A percentile compares a stretch with the other conserved stretches of the same genome.
These are phyloP conservation scores for Tenthredo amoena DNA, from an alignment of 2,888 invertebrate species.

Conservation along the genomic window DNA sequence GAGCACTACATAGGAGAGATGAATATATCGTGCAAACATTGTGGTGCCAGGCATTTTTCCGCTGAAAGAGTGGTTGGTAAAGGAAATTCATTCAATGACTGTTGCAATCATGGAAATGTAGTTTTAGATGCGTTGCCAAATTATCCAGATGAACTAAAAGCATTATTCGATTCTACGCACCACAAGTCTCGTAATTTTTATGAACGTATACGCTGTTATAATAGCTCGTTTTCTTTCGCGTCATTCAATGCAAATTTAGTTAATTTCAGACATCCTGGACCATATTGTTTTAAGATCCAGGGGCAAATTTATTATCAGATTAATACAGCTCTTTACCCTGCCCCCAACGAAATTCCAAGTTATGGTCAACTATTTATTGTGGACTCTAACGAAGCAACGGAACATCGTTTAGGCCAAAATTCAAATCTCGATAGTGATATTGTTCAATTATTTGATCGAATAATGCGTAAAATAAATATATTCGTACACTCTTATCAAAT, in stretches of 20 bases:
- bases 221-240: conserved; percentile 53
- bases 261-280: conserved; percentile 19
- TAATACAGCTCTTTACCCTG: conserved; percentile 56
- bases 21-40: conserved; percentile 47
- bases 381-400: conserved; percentile 57
- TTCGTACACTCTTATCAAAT: conserved; percentile 59
- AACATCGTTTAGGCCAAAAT: conserved; percentile 51
- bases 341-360: conserved; percentile 54
- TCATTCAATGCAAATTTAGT: conserved; percentile 52
- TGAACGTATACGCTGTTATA: conserved; percentile 48
- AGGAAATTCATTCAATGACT: conserved; percentile 53
- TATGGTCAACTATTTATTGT: conserved; percentile 60
- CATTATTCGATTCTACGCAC: conserved; percentile 42
- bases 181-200: conserved; percentile 42
- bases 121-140: conserved; percentile 48
- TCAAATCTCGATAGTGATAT: conserved; percentile 49
- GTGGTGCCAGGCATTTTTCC: conserved; percentile 51
- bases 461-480: conserved; percentile 57
- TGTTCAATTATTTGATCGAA: conserved; percentile 44
- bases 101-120: conserved; percentile 53
- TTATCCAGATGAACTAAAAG: conserved; percentile 4
- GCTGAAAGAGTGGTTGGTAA: conserved; percentile 47
- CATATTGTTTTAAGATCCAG: conserved; percentile 50
- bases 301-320: conserved; percentile 60
- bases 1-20: conserved; percentile 54